These are phyloP conservation scores for Sandelia bainsii DNA, from an alignment of 2,797 vertebrate genomes.

Conservation along the genomic window DNA sequence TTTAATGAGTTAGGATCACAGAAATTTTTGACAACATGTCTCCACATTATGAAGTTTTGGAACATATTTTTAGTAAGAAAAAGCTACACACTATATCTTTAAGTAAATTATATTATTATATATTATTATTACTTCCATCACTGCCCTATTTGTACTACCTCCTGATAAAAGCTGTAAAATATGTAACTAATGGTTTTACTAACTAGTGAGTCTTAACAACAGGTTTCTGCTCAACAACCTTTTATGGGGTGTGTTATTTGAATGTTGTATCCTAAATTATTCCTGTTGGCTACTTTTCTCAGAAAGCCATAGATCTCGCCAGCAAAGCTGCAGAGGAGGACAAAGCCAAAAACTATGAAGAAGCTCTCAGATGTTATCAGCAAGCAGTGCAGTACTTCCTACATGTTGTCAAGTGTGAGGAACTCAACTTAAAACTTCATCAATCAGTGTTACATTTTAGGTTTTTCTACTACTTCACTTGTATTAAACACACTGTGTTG, in stretches of 20 bases:
- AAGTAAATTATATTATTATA: no score
- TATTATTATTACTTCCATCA: no score
- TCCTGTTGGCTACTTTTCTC: slow-evolving; percentile 33
- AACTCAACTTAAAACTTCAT: not conserved
- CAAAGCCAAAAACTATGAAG: slow-evolving; percentile 94
- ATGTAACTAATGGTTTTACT: not conserved
- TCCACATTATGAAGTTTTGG: no score
- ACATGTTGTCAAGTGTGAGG: slow-evolving; percentile 93
- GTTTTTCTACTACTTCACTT: not conserved
- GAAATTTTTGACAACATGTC: no score
- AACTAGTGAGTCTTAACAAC: not conserved
- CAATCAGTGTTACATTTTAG: not conserved
- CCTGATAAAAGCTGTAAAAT: no score
- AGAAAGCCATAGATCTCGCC: slow-evolving; percentile 97
- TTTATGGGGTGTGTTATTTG: not conserved
- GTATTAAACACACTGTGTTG: not conserved
- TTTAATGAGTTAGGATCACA: no score
- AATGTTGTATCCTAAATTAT: not conserved
- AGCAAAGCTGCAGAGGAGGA: slow-evolving; percentile 93
- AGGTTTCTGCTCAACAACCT: no score
- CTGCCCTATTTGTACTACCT: no score
- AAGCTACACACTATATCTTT: no score
- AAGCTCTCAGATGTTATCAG: slow-evolving; percentile 91
- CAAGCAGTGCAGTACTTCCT: slow-evolving; percentile 92
- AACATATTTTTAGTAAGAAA: no score